A percentile compares a stretch with the other conserved stretches of the same genome.
These are phyloP conservation scores for Antedon mediterranea DNA, from an alignment of 53 echinoderm and acorn worm genomes.

Conservation along the genomic window DNA sequence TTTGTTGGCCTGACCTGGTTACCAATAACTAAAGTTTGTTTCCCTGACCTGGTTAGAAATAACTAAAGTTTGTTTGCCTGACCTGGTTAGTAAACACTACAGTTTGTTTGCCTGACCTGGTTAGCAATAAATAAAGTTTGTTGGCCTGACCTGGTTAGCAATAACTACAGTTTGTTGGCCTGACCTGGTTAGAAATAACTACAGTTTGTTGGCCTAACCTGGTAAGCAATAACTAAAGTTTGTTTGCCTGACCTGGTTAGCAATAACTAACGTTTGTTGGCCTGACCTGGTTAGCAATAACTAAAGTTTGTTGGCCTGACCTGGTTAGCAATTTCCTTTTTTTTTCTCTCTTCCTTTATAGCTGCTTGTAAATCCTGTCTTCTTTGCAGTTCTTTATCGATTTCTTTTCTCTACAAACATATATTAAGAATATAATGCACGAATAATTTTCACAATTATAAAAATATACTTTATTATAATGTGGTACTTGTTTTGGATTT, in stretches of 20 bases:
- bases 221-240: background rate
- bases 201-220: too few species aligned
- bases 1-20: too few species aligned
- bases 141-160: too few species aligned
- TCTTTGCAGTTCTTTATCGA: slow-evolving; percentile 68
- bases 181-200: slow-evolving; percentile 46
- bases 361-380: slow-evolving; percentile 39
- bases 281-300: too few species aligned
- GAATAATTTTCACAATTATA: too few species aligned
- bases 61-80: too few species aligned
- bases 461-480: too few species aligned
- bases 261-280: too few species aligned
- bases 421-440: too few species aligned
- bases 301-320: background rate
- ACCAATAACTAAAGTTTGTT: too few species aligned
- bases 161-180: background rate
- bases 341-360: slow-evolving; percentile 59
- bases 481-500: too few species aligned
- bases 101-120: slow-evolving; percentile 19
- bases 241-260: slow-evolving; percentile 38
- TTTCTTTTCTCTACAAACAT: slow-evolving; percentile 53
- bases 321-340: slow-evolving; percentile 51
- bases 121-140: too few species aligned
- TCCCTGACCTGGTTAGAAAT: background rate
- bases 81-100: background rate